Evolutionary conservation across 2,797 vertebrate genomes (phyloP), one percentile per base, ranked within the genome.

Genomic region (Hemitrygon akajei): DNA sequence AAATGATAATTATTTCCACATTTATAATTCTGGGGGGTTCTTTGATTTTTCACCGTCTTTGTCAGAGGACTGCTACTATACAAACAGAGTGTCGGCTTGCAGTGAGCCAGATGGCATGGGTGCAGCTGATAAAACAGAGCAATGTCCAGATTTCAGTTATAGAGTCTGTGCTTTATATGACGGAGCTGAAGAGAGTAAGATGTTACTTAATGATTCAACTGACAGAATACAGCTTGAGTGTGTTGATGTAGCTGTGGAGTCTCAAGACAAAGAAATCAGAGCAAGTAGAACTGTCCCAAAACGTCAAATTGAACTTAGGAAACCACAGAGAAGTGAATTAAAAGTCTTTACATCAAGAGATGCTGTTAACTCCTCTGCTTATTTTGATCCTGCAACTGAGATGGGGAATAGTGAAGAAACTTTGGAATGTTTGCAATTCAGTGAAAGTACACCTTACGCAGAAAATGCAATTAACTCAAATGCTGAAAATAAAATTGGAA

Each of bases 301-400:
- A 95, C 97, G 98, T 94, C 98, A 99, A 96, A 99, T 99, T 94
- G 98, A 98, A 95, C 97, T 99, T 80, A 98, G 98, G 94, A 97
- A 97, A 94, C 97, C 96, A 94, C 96, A 97, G 94, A 96, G 95
- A 91, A 96, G 96, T 92, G 97, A 97, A 16, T 73, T 30, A 0
- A 93, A 94, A n/a, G 95, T 98, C 30, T 94, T 95, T 0, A 58
- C 94, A 0, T 25, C 82, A 12, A 94, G 6, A 7, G 1, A 20
- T 56, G 76, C 4, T 93, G 94, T 56, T 30, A n/a, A 93, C n/a
- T 56, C 69, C 14, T 56, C 22, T 56, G 69, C 40, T 20, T 58
- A 12, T 56, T 25, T 76, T 30, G 91, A 30, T 93, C 14, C 47
- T 47, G 27, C 1, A 56, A 40, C 30, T 75, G 91, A 75, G n/a